Evolutionary conservation across 2,797 vertebrate species (phyloP), one percentile per base, ranked within the genome.

Genomic region (Pseudocheirus occidentalis): DNA sequence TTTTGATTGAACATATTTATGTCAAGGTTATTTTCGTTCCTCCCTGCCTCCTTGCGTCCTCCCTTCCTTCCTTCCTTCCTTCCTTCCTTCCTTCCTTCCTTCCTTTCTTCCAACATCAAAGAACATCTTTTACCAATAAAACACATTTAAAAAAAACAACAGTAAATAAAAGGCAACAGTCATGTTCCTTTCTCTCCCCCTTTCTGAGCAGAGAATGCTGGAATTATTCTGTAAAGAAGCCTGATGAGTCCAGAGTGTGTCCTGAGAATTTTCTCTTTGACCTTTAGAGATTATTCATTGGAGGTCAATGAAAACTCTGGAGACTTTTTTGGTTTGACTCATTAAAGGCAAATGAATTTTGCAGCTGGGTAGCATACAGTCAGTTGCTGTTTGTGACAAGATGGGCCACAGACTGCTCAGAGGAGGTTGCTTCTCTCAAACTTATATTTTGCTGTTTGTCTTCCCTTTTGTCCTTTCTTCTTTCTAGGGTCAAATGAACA

Each of bases 401-500:
- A 28, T 27, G 18, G 58, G n/a, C 14, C 52, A 95, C 66, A 55
- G 91, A 57, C 46, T 55, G 24, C 28, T 54, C 3, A 24, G 56
- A 93, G 40, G 90, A 46, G 0, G 18, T 12, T 87, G 11, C 92
- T 95, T 7, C 54, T 50, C 0, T 94, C 59, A 46, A 31, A 50
- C n/a, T 95, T 94, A 66, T 53, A 59, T 50, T 95, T 73, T 96
- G 50, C 50, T 58, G 28, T 4, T 62, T 62, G 10, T 34, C 7
- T 93, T 4, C 40, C 56, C 90, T 92, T 18, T 55, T 94, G 31
- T 62, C 29, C 2, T 93, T 87, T 87, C 54, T 54, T 73, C 57
- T 93, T 55, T 55, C 31, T 95, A 93, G 96, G 81, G 52, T n/a
- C 62, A 89, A 95, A 95, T 90, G 93, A 91, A 92, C n/a, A 24